phyloP scores from a whole-genome alignment of 2,113 vertebrate species.

The Mus pahari region DNA sequence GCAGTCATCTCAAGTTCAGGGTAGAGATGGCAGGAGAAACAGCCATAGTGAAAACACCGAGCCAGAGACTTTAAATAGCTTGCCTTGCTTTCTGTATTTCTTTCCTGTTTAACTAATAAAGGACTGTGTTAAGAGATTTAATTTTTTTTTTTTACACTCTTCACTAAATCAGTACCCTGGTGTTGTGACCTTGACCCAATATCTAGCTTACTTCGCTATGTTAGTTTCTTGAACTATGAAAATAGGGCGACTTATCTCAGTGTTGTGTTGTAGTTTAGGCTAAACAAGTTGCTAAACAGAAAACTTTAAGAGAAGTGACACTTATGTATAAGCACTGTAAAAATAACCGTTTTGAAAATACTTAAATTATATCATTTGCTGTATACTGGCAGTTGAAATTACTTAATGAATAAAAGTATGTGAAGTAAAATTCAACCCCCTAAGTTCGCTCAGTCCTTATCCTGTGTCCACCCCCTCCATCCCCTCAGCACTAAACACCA shows the following conservation, averaged over 20 bases:
- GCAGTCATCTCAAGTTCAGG: not conserved
- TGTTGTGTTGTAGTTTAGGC: not conserved
- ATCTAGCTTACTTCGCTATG: not conserved
- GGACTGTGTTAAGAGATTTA: not conserved
- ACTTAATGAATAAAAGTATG: not conserved
- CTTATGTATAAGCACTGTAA: not conserved
- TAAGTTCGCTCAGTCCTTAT: not conserved
- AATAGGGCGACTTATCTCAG: not conserved
- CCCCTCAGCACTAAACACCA: not conserved
- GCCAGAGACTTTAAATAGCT: not conserved
- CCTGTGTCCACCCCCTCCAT: not conserved
- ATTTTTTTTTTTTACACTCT: not conserved
- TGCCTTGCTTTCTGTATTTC: not conserved
- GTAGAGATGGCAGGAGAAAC: not conserved
- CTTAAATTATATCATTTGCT: not conserved
- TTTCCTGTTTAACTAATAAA: not conserved
- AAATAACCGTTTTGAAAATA: not conserved
- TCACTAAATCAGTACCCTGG: not conserved
- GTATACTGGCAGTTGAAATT: conserved; percentile 42
- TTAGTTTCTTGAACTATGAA: conserved; percentile 43
- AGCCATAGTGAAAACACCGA: not conserved
- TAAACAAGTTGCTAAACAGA: conserved; percentile 7
- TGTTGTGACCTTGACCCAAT: conserved; percentile 1
- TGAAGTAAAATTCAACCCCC: not conserved
- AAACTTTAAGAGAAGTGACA: no score